Evolutionary conservation across 1,140 invertebrate species (phyloP).

Genomic region (Acromyrmex charruanus): DNA sequence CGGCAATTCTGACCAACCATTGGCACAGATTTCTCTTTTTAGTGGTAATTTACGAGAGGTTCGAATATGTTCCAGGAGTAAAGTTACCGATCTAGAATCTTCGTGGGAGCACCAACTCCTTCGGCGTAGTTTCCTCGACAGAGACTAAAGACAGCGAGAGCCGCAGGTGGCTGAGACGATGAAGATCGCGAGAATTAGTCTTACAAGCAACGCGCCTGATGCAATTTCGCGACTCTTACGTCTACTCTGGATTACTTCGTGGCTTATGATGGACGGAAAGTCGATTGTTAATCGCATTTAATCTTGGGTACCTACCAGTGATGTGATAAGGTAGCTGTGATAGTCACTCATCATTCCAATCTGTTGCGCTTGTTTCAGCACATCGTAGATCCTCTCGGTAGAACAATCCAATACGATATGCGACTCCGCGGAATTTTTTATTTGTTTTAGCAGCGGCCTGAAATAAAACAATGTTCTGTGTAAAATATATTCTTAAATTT

Average conservation of each 20-base stretch:
- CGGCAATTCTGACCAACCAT: conserved; percentile 49
- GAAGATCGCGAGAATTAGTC: conserved; percentile 57
- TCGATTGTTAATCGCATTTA: conserved; percentile 69
- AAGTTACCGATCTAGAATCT: conserved; percentile 58
- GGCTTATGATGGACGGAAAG: conserved; percentile 12
- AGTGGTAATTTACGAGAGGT: conserved; percentile 58
- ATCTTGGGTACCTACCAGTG: conserved; percentile 89
- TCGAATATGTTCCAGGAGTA: conserved; percentile 35
- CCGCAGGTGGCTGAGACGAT: conserved; percentile 17
- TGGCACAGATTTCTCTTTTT: conserved; percentile 49
- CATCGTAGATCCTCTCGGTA: conserved; percentile 93
- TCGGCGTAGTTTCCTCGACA: neutral
- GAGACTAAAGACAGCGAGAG: neutral
- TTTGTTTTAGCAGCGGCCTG: conserved; percentile 95
- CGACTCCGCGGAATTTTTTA: conserved; percentile 95
- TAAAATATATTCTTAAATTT: neutral
- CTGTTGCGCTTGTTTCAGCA: conserved; percentile 97
- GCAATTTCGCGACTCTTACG: conserved; percentile 52
- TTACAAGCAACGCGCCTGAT: conserved; percentile 41
- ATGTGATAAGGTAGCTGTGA: conserved; percentile 96
- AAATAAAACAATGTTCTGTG: conserved; percentile 74
- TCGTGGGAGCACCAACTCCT: conserved; percentile 3
- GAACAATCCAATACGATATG: conserved; percentile 97
- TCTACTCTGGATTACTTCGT: conserved; percentile 17
- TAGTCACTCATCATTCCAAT: conserved; percentile 98